A percentile compares a stretch with the other conserved stretches of the same genome.
Evolutionary conservation across 2,888 invertebrate species (phyloP).

Genomic region (Leucophenga montana): DNA sequence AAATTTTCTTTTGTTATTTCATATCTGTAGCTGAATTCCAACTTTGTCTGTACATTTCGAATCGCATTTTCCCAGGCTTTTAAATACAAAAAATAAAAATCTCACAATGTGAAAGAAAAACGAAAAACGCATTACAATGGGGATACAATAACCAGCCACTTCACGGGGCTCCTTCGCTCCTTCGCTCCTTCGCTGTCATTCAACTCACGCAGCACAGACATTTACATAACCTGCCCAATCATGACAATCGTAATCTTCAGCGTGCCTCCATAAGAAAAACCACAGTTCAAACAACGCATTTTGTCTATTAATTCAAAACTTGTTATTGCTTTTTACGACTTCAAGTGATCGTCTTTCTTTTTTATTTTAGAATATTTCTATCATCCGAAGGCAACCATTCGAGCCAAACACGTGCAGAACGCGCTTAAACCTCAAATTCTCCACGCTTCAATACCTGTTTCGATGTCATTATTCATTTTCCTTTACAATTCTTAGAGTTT

Average conservation of each 20-base stretch:
- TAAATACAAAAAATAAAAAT: not conserved
- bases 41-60: no score
- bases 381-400: constrained; percentile 33
- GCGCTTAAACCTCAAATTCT: constrained; percentile 48
- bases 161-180: constrained; percentile 45
- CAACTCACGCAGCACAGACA: constrained; percentile 11
- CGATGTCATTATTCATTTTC: constrained; percentile 53
- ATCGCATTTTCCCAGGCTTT: constrained; percentile 48
- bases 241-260: constrained; percentile 50
- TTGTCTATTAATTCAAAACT: constrained; percentile 53
- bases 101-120: not conserved
- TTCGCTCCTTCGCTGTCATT: not conserved
- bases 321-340: constrained; percentile 54
- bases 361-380: constrained; percentile 54
- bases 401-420: constrained; percentile 58
- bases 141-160: constrained; percentile 40
- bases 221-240: constrained; percentile 40
- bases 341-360: constrained; percentile 46
- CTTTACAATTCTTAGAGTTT: constrained; percentile 18
- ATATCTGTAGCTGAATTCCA: no score
- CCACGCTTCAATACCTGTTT: constrained; percentile 51
- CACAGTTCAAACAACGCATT: constrained; percentile 60
- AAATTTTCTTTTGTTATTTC: no score
- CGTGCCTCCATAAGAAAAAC: constrained; percentile 64
- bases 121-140: not conserved